Percentiles rank a stretch among this genome's conserved stretches.
phyloP scores from a whole-genome alignment of 2,113 vertebrate species.

The Excalfactoria chinensis region DNA sequence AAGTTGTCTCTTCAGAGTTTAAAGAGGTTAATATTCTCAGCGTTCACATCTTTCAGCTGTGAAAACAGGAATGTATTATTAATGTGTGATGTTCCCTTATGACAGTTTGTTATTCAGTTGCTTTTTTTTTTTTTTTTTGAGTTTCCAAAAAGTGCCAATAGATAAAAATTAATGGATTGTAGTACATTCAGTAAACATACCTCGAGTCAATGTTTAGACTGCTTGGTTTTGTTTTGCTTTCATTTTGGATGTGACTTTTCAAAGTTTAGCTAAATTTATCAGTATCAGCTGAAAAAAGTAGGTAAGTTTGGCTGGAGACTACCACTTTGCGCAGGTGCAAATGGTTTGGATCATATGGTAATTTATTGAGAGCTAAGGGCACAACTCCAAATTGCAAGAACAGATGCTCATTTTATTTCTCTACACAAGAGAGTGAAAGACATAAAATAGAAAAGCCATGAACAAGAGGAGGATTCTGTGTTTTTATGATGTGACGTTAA shows the following conservation, averaged over 20 bases:
- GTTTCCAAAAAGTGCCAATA: neutral
- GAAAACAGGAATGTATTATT: neutral
- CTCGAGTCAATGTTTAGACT: neutral
- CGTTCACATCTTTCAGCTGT: neutral
- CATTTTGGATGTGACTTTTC: neutral
- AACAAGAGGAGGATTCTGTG: neutral
- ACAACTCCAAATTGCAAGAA: slow-evolving; percentile 64
- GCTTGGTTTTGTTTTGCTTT: neutral
- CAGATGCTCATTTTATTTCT: slow-evolving; percentile 53
- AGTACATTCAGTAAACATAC: neutral
- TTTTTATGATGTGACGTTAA: neutral
- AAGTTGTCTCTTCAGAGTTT: neutral
- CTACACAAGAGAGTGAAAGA: neutral
- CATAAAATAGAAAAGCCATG: neutral
- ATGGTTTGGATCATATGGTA: slow-evolving; percentile 56
- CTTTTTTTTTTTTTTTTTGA: neutral
- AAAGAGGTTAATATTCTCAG: neutral
- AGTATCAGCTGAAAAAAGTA: neutral
- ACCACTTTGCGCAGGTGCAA: slow-evolving; percentile 63
- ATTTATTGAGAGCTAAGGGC: slow-evolving; percentile 60
- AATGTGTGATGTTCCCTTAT: accelerated
- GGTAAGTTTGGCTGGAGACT: neutral
- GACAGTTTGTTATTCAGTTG: neutral
- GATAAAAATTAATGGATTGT: neutral
- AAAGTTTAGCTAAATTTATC: slow-evolving; percentile 12